Evolutionary conservation across 2,888 invertebrate genomes (phyloP).

Genomic region (Smittia sp.): DNA sequence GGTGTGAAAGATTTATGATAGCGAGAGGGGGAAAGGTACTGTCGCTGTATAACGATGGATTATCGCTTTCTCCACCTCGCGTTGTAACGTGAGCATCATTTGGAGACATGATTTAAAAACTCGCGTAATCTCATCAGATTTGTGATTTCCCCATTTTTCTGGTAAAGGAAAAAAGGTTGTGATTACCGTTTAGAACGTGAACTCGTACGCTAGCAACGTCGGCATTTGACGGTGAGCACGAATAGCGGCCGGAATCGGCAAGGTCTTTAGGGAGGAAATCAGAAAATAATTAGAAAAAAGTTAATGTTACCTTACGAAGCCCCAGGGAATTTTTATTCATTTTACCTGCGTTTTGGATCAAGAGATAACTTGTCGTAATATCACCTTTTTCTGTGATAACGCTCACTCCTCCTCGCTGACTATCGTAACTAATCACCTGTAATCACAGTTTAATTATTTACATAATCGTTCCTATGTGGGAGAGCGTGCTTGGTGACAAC

Average conservation of each 20-base stretch:
- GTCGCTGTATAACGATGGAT: too few relatives aligned
- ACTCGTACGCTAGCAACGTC: slow-evolving; percentile 75
- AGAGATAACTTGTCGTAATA: slow-evolving; percentile 73
- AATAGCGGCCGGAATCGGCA: slow-evolving; percentile 75
- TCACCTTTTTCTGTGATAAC: slow-evolving; percentile 79
- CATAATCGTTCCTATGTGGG: neutral
- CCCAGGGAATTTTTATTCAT: too few relatives aligned
- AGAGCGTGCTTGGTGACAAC: neutral
- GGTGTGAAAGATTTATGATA: too few relatives aligned
- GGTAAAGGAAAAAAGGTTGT: neutral
- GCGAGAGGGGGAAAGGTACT: too few relatives aligned
- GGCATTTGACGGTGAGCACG: slow-evolving; percentile 77
- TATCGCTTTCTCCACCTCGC: too few relatives aligned
- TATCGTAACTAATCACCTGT: slow-evolving; percentile 76
- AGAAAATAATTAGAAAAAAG: too few relatives aligned
- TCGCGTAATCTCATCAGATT: too few relatives aligned
- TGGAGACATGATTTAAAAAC: too few relatives aligned
- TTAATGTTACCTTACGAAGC: too few relatives aligned
- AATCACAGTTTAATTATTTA: slow-evolving; percentile 44
- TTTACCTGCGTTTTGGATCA: slow-evolving; percentile 75
- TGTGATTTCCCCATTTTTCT: neutral
- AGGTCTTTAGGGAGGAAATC: too few relatives aligned
- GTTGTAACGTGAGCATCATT: too few relatives aligned
- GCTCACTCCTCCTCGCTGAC: slow-evolving; percentile 72
- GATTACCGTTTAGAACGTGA: slow-evolving; percentile 76